A percentile compares a stretch with the other conserved stretches of the same genome.
Evolutionary conservation across 64 coral and sea anemone genomes (phyloP).

Genomic region (Hydrozoanthus tunicans): DNA sequence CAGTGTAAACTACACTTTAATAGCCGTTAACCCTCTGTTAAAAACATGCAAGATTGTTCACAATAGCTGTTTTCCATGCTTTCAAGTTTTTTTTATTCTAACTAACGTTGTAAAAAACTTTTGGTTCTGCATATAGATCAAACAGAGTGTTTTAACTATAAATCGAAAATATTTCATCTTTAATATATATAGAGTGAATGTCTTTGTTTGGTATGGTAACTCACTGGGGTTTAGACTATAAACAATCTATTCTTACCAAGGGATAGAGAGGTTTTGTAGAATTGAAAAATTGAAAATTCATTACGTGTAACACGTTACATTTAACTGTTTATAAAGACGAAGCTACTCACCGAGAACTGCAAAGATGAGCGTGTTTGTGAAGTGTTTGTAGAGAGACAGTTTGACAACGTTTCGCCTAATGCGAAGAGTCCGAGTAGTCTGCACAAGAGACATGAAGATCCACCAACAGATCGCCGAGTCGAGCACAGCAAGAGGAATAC

Average conservation of each 20-base stretch:
- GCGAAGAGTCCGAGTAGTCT: conserved; percentile 88
- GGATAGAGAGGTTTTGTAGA: not conserved
- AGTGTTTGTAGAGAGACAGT: conserved; percentile 91
- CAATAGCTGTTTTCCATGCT: no score
- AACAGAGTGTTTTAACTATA: no score
- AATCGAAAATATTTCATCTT: no score
- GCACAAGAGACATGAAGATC: conserved; percentile 99
- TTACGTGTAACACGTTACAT: not conserved
- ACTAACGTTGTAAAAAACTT: no score
- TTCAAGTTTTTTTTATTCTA: no score
- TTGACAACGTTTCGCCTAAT: conserved; percentile 95
- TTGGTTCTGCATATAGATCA: no score
- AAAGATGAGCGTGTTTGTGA: conserved; percentile 96
- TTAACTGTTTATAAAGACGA: not conserved
- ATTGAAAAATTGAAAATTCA: not conserved
- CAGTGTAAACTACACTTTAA: no score
- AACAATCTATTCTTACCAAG: not conserved
- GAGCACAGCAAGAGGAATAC: conserved; percentile 88
- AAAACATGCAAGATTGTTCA: no score
- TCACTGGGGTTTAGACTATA: no score
- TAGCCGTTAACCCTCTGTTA: no score
- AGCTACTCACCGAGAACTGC: conserved; percentile 79
- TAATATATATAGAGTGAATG: no score
- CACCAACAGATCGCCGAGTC: conserved; percentile 99
- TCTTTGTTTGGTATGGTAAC: no score